Percentiles rank a stretch among this genome's conserved stretches.
phyloP scores from a whole-genome alignment of 53 echinoderm and acorn worm species.

The Paracentrotus lividus region DNA sequence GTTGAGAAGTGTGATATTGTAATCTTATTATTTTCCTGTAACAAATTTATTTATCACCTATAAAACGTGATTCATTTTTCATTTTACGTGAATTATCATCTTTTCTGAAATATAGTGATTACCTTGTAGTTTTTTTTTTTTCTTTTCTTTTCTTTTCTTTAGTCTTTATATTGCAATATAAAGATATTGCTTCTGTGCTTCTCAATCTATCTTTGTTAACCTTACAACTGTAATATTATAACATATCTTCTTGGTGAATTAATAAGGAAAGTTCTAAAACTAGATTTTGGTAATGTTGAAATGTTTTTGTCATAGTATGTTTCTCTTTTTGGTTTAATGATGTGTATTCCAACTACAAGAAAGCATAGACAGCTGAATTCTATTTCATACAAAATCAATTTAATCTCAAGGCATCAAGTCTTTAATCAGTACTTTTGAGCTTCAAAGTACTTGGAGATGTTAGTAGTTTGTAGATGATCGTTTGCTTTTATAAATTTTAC shows the following conservation, averaged over 20 bases:
- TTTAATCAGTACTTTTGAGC: constrained; percentile 6
- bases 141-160: not conserved
- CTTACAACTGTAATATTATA: not conserved
- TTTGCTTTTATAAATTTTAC: not conserved
- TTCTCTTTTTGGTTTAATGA: no score
- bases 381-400: not conserved
- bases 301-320: not conserved
- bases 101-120: constrained; percentile 22
- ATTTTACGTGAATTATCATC: not conserved
- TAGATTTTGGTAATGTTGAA: not conserved
- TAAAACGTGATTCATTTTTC: not conserved
- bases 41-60: not conserved
- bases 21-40: not conserved
- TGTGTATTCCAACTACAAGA: not conserved
- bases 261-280: not conserved
- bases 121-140: not conserved
- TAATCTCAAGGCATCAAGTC: not conserved
- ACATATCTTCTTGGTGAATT: not conserved
- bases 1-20: not conserved
- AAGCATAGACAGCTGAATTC: not conserved
- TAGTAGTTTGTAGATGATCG: not conserved
- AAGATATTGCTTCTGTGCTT: not conserved
- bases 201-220: not conserved
- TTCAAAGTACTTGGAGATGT: not conserved
- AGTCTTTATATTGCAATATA: not conserved